Base-by-base conservation (phyloP, 1,140 invertebrate genomes). In the Drosophila repletoides region DNA sequence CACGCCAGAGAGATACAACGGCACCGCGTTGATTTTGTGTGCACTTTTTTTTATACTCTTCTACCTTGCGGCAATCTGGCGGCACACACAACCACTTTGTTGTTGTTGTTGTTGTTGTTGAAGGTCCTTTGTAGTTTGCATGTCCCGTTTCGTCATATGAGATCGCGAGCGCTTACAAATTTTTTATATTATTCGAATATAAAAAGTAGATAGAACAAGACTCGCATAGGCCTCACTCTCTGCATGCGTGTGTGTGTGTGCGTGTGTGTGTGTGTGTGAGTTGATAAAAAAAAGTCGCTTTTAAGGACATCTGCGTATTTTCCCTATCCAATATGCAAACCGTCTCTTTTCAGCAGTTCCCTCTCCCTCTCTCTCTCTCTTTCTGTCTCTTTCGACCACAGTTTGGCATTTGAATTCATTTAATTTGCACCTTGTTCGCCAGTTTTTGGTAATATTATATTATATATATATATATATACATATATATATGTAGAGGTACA, bases 121-220 rank as follows among this genome's bases (percentile, higher is more conserved):
- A 51, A 69, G 46, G 60, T 79, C 80, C 80, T 84, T 84, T 84
- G 79, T 84, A 84, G 74, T 86, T 84, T 71, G 80, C 67, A 86
- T 84, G 80, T 84, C 80, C 80, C 80, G 80, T 84, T 84, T 76
- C 81, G 80, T 84, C 75, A 84, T 84, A 86, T 80, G 80, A 84
- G 80, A 86, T 84, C 80, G 63, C 65, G 49, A 74, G 40, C 75
- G 72, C 73, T 86, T 80, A 86, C 80, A 80, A 84, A 84, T 72
- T 84, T 72, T 79, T 79, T 68, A 86, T 84, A 76, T 80, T 75
- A 74, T 84, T 86, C 26, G 73, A 79, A 70, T 74, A 66, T 51
- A 76, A 80, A 43, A 61, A 52, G 38, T 64, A 55, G 24, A 55
- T 38, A 55, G 36, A 31, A 10, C 34, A 52, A 41, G 33, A 41